Percentiles rank a stretch among this genome's conserved stretches.
Evolutionary conservation across 1,140 invertebrate genomes (phyloP).

Genomic region (Rhopalosiphum maidis): DNA sequence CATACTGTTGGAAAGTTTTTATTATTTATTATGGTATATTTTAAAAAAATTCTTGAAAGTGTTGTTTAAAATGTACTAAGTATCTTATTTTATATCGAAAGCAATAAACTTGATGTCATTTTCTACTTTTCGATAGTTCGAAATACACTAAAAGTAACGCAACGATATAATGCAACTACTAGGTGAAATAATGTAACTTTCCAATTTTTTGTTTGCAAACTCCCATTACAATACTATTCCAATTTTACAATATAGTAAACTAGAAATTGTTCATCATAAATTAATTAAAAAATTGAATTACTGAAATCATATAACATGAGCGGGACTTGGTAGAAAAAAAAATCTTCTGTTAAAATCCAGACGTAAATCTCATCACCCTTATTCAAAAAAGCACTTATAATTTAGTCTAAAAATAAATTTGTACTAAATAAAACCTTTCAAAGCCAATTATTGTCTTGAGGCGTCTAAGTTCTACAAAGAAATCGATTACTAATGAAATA

Average conservation of each 20-base stretch:
- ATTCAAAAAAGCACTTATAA: background rate
- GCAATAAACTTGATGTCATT: background rate
- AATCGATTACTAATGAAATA: too few species aligned
- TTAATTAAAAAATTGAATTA: background rate
- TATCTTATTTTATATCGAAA: constrained; percentile 8
- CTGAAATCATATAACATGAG: background rate
- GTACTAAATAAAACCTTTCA: background rate
- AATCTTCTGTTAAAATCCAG: background rate
- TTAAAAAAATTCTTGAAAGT: background rate
- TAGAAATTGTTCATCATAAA: background rate
- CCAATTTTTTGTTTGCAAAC: background rate
- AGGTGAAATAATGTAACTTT: background rate
- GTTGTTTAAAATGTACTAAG: background rate
- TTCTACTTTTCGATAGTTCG: background rate
- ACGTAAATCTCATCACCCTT: background rate
- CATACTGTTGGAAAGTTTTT: constrained; percentile 4
- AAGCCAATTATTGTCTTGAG: background rate
- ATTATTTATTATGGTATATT: background rate
- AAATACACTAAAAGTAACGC: background rate
- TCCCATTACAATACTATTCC: background rate
- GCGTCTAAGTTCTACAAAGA: too few species aligned
- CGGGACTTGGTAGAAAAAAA: background rate
- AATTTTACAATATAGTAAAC: background rate
- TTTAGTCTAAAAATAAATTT: background rate
- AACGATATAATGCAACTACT: background rate